Evolutionary conservation across 2,888 invertebrate genomes (phyloP), one percentile per base, ranked within the genome.

Genomic region (Hecatera dysodea): DNA sequence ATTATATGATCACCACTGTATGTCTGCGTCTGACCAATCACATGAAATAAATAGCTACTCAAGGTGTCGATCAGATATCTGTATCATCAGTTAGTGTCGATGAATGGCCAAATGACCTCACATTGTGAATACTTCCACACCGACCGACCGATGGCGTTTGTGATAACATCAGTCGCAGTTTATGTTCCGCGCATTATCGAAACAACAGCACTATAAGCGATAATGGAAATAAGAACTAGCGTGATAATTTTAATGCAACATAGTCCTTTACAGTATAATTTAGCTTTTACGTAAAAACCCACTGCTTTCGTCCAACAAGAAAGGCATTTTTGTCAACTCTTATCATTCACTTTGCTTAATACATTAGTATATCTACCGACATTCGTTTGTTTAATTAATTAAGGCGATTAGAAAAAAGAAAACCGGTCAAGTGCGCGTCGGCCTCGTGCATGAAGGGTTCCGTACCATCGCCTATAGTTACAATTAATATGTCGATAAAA

Each of bases 101-200:
- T 57, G 24, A 67, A 61, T 74, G n/a, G 39, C n/a, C 39, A 29
- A 61, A 56, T 74, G 61, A 46, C 61, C 75, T 62, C 75, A 22
- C 17, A 52, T 12, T 1, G 33, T 33, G 9, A 48, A 59, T 46
- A 50, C 44, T 56, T 64, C 63, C 50, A 56, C 50, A 17, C 19
- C 24, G 29, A 33, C 19, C 24, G 29, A 33, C 19, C 29, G 27
- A n/a, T 53, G 60, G n/a, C 33, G 46, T n/a, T 61, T 44, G 22
- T 29, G 75, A 75, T 62, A 67, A 75, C 29, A 56, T 60, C 59
- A 42, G 42, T 52, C 27, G 52, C 17, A 55, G n/a, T 55, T 62
- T 63, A 59, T 63, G 59, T n/a, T 24, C n/a, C 22, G 50, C 44
- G 60, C 70, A 42, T 64, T 64, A 72, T 66, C 59, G 29, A n/a